phyloP scores from a whole-genome alignment of 2,888 invertebrate genomes.

The Mesorhabditis spiculigera region DNA sequence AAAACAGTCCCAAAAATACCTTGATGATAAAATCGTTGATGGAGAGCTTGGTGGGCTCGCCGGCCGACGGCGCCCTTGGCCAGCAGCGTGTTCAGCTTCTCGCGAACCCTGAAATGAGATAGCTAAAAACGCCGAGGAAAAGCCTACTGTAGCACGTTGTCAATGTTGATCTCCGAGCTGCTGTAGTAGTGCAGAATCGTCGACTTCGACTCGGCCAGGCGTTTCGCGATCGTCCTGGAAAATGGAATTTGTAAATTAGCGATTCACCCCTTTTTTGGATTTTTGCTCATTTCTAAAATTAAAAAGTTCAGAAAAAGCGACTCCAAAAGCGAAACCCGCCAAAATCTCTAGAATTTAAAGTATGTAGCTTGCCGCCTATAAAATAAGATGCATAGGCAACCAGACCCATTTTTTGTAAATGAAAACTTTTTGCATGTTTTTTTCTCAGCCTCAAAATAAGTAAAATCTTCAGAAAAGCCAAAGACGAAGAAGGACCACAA shows the following conservation, averaged over 20 bases:
- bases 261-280: background rate
- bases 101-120: conserved; percentile 64
- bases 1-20: conserved; percentile 29
- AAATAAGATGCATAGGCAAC: no score
- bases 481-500: no score
- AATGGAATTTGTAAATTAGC: background rate
- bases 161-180: conserved; percentile 79
- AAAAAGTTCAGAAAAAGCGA: background rate
- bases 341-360: no score
- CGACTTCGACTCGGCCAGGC: conserved; percentile 69
- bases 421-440: no score
- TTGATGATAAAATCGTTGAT: conserved; percentile 71
- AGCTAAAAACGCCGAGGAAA: conserved; percentile 9
- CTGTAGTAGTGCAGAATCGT: conserved; percentile 96
- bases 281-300: background rate
- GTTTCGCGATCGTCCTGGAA: conserved; percentile 67
- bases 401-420: no score
- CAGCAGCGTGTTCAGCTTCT: conserved; percentile 60
- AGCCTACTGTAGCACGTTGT: conserved; percentile 68
- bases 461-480: no score
- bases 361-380: no score
- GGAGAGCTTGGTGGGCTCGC: conserved; percentile 40
- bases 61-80: conserved; percentile 33
- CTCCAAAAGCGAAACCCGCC: background rate
- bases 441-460: no score